These are phyloP conservation scores for Caloenas nicobarica DNA, from an alignment of 2,113 vertebrate species.

Conservation along the genomic window DNA sequence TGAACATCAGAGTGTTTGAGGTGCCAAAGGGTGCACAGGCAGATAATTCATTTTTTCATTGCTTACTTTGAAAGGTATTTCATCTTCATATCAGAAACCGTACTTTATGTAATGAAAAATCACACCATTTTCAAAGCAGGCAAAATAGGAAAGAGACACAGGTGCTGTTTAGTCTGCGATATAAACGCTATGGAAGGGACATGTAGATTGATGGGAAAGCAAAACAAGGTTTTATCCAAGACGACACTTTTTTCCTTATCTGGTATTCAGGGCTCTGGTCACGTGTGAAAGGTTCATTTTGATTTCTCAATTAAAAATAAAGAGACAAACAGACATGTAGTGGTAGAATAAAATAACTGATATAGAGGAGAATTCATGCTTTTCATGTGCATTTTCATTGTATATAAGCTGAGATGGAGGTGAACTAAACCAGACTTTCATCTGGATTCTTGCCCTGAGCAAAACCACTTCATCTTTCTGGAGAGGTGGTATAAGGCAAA, in stretches of 20 bases:
- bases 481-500: not conserved
- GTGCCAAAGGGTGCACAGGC: not conserved
- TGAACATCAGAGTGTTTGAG: not conserved
- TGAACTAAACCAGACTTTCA: not conserved
- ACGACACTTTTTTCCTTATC: not conserved
- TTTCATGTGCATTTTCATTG: not conserved
- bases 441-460: not conserved
- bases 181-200: not conserved
- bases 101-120: slow-evolving; percentile 4
- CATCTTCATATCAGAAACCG: slow-evolving; percentile 14
- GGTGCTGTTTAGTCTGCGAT: not conserved
- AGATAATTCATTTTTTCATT: slow-evolving; percentile 6
- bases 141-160: not conserved
- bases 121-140: not conserved
- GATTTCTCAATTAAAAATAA: not conserved
- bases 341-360: not conserved
- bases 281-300: not conserved
- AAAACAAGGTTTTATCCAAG: not conserved
- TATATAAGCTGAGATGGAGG: not conserved
- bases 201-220: not conserved
- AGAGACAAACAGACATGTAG: not conserved
- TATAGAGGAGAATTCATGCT: not conserved
- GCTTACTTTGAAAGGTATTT: slow-evolving; percentile 22
- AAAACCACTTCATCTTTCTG: not conserved
- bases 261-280: not conserved